Base-by-base conservation (phyloP, 2,113 vertebrate genomes). In the Polypterus senegalus region DNA sequence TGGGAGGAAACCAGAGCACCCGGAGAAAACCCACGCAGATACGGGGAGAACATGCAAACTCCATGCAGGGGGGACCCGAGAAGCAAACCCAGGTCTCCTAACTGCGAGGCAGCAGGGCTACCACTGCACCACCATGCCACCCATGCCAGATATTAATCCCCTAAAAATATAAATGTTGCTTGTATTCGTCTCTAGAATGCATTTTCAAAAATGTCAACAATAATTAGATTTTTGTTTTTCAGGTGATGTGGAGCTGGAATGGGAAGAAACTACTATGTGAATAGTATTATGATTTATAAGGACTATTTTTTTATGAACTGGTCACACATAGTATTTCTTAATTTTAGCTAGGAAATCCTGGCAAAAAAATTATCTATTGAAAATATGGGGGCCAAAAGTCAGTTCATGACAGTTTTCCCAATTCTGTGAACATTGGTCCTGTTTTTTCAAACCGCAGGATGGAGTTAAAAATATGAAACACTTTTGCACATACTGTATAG, bases 181-280 rank as follows among this genome's bases (percentile, higher is more conserved):
- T 11, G 27, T 6, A 3, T 6, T 7, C 7, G 6, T 46, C 27
- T 7, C 4, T 43, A 48, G 7, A 44, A 11, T 59, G 57, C 27
- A 11, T 10, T 4, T 52, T 4, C 52, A 4, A 46, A 49, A 54
- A 7, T 47, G 11, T 54, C 3, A 4, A 9, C 45, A 49, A 45
- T 8, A 4, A 58, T 6, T 9, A 46, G 44, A 46, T 8, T 7
- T 67, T 74, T 64, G 74, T 65, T 75, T 69, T 81, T 5, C 71
- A 98, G 95, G 95, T 82, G 95, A 98, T 65, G 91, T 98, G 63
- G 95, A 98, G 63, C 82, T 98, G 63, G 95, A 98, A 74, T 98
- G 95, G 95, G 94, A 98, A 79, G 95, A 98, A 80, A 97, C 95
- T 52, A 97, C 95, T 1, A 98, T 97, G 95, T 98, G 81, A 90